A percentile compares a stretch with the other conserved stretches of the same genome.
Evolutionary conservation across 2,113 vertebrate genomes (phyloP).

Genomic region (Ancistrus triradiatus): DNA sequence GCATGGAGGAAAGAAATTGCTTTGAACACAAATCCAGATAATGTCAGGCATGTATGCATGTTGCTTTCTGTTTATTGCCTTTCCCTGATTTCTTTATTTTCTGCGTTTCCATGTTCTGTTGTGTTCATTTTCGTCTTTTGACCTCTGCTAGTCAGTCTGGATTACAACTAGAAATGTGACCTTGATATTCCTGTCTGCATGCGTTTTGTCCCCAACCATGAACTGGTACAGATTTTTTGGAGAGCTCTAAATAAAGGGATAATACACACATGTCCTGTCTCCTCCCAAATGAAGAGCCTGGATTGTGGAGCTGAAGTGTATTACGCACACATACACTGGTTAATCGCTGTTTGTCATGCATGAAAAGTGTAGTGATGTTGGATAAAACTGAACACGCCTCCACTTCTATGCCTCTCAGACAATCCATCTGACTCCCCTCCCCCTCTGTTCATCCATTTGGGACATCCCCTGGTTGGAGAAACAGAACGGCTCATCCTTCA

Average conservation of each 20-base stretch:
- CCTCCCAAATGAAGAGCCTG: background rate
- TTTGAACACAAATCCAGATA: too few relatives aligned
- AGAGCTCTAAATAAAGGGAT: too few relatives aligned
- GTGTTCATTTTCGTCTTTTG: background rate
- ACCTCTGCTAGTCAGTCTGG: background rate
- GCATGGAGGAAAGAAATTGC: too few relatives aligned
- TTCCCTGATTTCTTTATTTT: background rate
- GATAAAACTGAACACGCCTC: conserved; percentile 21
- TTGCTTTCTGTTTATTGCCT: background rate
- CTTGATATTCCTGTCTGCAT: background rate
- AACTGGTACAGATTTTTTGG: too few relatives aligned
- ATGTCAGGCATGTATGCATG: too few relatives aligned
- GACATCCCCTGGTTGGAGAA: conserved; percentile 19
- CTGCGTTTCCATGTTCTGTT: background rate
- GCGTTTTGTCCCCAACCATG: too few relatives aligned
- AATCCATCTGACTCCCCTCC: conserved; percentile 22
- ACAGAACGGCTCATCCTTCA: conserved; percentile 35
- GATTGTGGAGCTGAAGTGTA: background rate
- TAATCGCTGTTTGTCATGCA: background rate
- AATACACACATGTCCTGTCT: background rate
- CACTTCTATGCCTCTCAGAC: background rate
- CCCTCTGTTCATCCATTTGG: conserved; percentile 39
- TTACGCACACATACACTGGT: background rate
- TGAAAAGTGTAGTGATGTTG: conserved; percentile 5
- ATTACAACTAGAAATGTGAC: background rate